A percentile compares a stretch with the other conserved stretches of the same genome.
Conservation (phyloP, 2,888 invertebrate species). For the Tetramorium bicarinatum region DNA sequence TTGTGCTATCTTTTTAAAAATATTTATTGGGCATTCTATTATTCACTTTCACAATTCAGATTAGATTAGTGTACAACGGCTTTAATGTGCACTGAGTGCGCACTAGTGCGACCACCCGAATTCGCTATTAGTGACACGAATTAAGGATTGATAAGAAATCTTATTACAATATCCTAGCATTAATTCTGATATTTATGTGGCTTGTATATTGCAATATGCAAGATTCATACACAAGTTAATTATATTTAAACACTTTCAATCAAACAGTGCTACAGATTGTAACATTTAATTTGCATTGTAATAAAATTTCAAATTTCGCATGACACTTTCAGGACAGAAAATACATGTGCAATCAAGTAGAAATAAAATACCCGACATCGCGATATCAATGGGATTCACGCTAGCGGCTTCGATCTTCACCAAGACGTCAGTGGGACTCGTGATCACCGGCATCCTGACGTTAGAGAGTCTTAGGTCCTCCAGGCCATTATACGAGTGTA, state of each 20-base stretch:
- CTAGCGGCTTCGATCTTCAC: slow-evolving; percentile 95
- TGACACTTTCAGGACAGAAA: not conserved
- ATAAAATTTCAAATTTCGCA: not conserved
- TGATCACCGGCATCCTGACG: slow-evolving; percentile 90
- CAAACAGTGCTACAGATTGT: not conserved
- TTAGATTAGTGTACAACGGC: too few relatives aligned
- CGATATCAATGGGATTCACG: slow-evolving; percentile 96
- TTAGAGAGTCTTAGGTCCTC: slow-evolving; percentile 90
- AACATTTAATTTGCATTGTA: not conserved
- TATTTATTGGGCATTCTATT: too few relatives aligned
- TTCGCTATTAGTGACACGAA: too few relatives aligned
- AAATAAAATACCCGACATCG: slow-evolving; percentile 90
- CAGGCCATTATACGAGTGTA: slow-evolving; percentile 92
- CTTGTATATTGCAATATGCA: not conserved
- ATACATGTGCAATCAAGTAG: not conserved
- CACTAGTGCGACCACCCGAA: too few relatives aligned
- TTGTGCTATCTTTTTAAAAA: too few relatives aligned
- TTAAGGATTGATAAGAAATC: not conserved
- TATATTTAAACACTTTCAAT: not conserved
- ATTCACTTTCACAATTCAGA: too few relatives aligned
- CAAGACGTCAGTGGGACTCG: slow-evolving; percentile 91
- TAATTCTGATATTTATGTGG: not conserved
- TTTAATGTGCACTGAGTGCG: too few relatives aligned
- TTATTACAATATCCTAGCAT: slow-evolving; percentile 6
- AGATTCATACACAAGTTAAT: not conserved